Evolutionary conservation across 2,888 invertebrate species (phyloP), one percentile per base, ranked within the genome.

Genomic region (Pegoplata infirma): DNA sequence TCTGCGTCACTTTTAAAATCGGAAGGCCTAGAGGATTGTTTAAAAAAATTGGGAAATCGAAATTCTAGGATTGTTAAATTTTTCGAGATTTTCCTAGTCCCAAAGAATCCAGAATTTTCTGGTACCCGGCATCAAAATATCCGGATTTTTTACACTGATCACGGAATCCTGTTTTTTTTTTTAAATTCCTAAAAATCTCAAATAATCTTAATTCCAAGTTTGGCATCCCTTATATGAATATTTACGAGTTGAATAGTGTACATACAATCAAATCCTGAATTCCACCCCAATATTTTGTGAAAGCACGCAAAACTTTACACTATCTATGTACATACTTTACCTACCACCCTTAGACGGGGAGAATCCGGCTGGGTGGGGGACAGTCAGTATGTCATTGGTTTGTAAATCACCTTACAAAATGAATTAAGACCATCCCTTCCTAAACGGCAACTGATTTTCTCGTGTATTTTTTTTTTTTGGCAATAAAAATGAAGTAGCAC

Each of bases 311-410:
- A 66, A 59, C 40, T 63, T 63, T 71, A 23, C 21, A 25, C 16
- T 40, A 5, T 14, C 3, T 14, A 3, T 25, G 14, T 28, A 28
- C 8, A 8, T 16, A 25, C 17, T n/a, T 14, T 21, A 21, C n/a
- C 8, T n/a, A 40, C 23, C 16, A 72, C 12, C 46, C 5, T 40
- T 14, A 14, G 19, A 17, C 12, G 17, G 21, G 44, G 14, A 56
- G n/a, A n/a, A 3, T 25, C 28, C n/a, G 32, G 32, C 19, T 17
- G 46, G 36, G 23, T 64, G 71, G 71, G 61, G 49, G 51, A 23
- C 51, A 75, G 61, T 71, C 55, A 75, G 75, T 79, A 67, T 79
- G 79, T 79, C 79, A 79, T 79, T 79, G 79, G 75, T 75, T 79
- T 79, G 75, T 75, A 79, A 79, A 75, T 75, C 67, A 72, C 49